Base-by-base conservation (phyloP, 1,140 invertebrate genomes). In the Delia radicum region DNA sequence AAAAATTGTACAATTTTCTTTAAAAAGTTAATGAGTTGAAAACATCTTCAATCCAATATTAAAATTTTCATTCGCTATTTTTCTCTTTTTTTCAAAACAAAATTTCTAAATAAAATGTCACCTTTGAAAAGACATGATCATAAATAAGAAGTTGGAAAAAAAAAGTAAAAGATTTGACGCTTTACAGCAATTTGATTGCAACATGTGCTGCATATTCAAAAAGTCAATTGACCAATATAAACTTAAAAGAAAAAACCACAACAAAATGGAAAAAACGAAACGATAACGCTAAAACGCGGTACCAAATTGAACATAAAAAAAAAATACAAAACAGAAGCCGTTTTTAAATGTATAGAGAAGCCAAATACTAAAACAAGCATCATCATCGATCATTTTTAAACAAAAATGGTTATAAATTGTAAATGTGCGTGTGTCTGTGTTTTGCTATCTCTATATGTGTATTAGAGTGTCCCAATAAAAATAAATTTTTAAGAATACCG, bases 101-200 rank as follows among this genome's bases (percentile, higher is more conserved):
- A 3, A 8, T 55, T 55, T 48, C n/a, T 55, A 55, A 55, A 55
- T 55, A 55, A 55, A 55, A 55, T 55, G 48, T 55, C 48, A 55
- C 48, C 18, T 55, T 55, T 55, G 48, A 55, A 55, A 55, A 55
- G 48, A 55, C 48, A 55, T 55, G 48, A 55, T 55, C 48, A 55
- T 55, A 55, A 55, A 55, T 55, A 55, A 55, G 48, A 55, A 55
- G 48, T 21, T 55, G 48, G n/a, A 55, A n/a, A 55, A 55, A 55
- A 55, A 55, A 55, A 55, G 48, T 55, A 67, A 31, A 67, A 69
- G 65, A 69, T 69, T 69, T 69, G 65, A 69, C 65, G 65, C 65
- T 69, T 69, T 69, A 69, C 65, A 69, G 65, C 65, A 69, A 69
- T 69, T 69, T 69, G 65, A 69, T 69, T 69, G 65, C 65, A 69